These are phyloP conservation scores for Danaus chrysippus DNA, from an alignment of 2,888 invertebrate species.

Conservation along the genomic window DNA sequence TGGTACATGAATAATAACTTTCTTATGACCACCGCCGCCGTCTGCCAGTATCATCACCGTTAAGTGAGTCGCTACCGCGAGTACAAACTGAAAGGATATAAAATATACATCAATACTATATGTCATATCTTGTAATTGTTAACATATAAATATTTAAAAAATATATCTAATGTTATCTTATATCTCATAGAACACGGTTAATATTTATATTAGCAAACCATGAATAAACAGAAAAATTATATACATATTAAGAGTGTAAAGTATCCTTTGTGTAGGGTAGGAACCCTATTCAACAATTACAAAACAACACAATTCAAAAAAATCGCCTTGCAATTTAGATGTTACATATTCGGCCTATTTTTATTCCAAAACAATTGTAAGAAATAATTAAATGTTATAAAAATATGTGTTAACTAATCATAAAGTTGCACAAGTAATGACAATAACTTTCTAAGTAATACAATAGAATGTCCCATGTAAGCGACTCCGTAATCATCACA, in stretches of 20 bases:
- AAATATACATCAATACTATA: neutral
- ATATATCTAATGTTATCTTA: too few species aligned
- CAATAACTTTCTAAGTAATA: slow-evolving; percentile 27
- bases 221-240: too few species aligned
- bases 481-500: slow-evolving; percentile 23
- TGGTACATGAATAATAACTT: slow-evolving; percentile 88
- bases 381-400: neutral
- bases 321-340: slow-evolving; percentile 8
- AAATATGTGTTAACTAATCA: slow-evolving; percentile 3
- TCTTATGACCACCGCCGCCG: slow-evolving; percentile 81
- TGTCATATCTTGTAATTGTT: too few species aligned
- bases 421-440: slow-evolving; percentile 12
- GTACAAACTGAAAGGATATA: slow-evolving; percentile 52
- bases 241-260: too few species aligned
- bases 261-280: too few species aligned
- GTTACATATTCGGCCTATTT: neutral
- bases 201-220: too few species aligned
- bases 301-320: neutral
- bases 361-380: neutral
- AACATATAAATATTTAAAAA: too few species aligned
- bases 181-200: too few species aligned
- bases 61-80: slow-evolving; percentile 61
- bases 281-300: neutral
- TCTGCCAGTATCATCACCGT: slow-evolving; percentile 57
- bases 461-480: slow-evolving; percentile 30